Conservation (phyloP, 2,797 vertebrate genomes). For the Yasuhikotakia modesta region DNA sequence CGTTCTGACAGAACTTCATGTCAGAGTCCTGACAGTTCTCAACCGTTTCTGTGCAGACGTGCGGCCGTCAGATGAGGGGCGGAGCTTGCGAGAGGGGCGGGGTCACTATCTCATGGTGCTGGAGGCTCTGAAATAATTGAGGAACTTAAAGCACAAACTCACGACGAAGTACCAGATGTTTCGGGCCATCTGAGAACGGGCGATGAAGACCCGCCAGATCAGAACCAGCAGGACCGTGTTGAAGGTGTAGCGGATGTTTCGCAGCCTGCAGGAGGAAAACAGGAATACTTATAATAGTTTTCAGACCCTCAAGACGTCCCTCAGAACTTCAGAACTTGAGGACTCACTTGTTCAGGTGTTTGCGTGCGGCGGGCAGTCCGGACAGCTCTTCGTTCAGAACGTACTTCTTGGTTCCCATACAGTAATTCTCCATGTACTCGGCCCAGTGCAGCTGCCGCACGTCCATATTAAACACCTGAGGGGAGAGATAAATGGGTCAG, state of each 20-base stretch:
- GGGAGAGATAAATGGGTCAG: neutral
- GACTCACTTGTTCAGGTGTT: conserved; percentile 97
- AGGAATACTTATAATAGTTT: neutral
- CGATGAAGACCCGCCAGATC: conserved; percentile 96
- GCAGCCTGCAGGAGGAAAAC: conserved; percentile 76
- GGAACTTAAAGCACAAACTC: conserved; percentile 98
- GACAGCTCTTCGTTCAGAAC: conserved; percentile 98
- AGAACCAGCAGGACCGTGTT: conserved; percentile 94
- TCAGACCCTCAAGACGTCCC: too few relatives aligned
- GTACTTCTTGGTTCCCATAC: conserved; percentile 97
- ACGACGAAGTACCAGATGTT: conserved; percentile 99
- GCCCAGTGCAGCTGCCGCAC: conserved; percentile 97
- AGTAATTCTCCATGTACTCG: conserved; percentile 98
- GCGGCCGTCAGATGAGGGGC: conserved; percentile 69
- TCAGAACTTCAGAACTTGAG: too few relatives aligned
- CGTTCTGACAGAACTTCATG: too few relatives aligned
- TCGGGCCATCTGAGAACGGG: conserved; percentile 96
- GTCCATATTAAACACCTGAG: conserved; percentile 93
- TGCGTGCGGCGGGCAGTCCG: conserved; percentile 94
- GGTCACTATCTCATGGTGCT: conserved; percentile 96
- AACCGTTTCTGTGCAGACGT: conserved; percentile 79
- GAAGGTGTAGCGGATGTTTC: conserved; percentile 98
- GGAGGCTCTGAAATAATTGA: conserved; percentile 98
- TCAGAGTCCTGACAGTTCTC: too few relatives aligned
- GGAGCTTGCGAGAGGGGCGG: neutral